Base-by-base conservation (phyloP, 2,888 invertebrate genomes). In the Epinotia bilunana region DNA sequence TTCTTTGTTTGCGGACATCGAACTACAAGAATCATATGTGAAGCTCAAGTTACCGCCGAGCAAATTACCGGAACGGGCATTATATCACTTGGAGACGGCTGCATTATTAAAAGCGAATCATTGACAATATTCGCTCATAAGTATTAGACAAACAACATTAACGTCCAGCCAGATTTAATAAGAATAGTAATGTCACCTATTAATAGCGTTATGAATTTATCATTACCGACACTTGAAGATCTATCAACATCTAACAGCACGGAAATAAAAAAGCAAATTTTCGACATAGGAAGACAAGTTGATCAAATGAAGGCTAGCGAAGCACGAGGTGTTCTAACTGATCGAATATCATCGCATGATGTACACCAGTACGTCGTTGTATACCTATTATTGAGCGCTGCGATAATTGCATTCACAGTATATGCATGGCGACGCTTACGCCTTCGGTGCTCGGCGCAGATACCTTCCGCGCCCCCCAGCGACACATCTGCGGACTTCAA, bases 21-120 rank as follows among this genome's bases (percentile, higher is more conserved):
- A 58, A 20, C 58, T 20, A 58, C 20, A 58, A 58, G 58, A 58
- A 23, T 58, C 20, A 58, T 58, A 58, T 58, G 58, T 58, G 58
- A 58, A 12, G 18, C 58, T 58, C 58, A 58, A 58, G 58, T 58
- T 58, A 58, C 58, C 58, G 58, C 20, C 6, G 20, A 58, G 58
- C 58, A 58, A 23, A 58, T 58, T 20, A 58, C 7, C 58, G 58
- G 58, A 58, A 20, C 58, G 7, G 58, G 58, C 58, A 58, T 58
- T 58, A 20, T 58, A 20, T 58, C 23, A 20, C 58, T 58, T 7
- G 58, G 58, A 58, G 58, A 58, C 7, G 58, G 58, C 20, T 58
- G 58, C 20, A 20, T 58, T 5, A 58, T 58, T 20, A 58, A 58
- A 58, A 58, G 58, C 58, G 58, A 58, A 58, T 58, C 58, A 3